phyloP scores from a whole-genome alignment of 2,113 vertebrate species.

The Phaetusa simplex region DNA sequence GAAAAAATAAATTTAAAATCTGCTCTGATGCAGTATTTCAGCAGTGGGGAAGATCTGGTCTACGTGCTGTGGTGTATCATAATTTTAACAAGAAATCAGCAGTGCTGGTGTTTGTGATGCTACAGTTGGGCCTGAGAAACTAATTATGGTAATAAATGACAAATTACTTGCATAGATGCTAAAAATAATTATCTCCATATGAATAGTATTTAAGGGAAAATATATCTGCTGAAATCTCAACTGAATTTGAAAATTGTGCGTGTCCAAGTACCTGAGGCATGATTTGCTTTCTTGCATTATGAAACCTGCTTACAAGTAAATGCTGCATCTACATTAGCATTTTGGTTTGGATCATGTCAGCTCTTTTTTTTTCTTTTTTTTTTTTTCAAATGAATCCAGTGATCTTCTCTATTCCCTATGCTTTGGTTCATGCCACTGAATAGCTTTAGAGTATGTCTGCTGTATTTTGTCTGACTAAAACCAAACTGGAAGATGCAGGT shows the following conservation, averaged over 20 bases:
- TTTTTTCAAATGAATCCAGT: neutral
- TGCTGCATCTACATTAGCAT: neutral
- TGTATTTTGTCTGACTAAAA: neutral
- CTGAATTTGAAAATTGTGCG: neutral
- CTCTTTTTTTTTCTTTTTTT: neutral
- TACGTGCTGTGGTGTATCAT: fast-evolving
- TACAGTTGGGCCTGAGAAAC: neutral
- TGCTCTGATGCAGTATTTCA: neutral
- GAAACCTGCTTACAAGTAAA: neutral
- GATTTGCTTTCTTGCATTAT: neutral
- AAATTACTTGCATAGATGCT: neutral
- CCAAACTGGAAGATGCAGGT: fast-evolving
- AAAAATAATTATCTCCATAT: neutral
- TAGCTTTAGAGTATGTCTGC: neutral
- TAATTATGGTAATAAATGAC: neutral
- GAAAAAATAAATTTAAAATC: too few relatives aligned
- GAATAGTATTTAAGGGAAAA: neutral
- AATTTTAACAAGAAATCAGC: neutral
- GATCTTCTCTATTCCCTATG: fast-evolving
- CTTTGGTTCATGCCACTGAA: fast-evolving
- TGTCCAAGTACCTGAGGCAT: neutral
- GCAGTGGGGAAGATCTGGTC: fast-evolving
- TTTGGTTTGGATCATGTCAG: neutral
- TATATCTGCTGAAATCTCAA: neutral
- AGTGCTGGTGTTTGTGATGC: neutral